Conservation (phyloP, 2,888 invertebrate species). For the Dolichopus griseipennis region DNA sequence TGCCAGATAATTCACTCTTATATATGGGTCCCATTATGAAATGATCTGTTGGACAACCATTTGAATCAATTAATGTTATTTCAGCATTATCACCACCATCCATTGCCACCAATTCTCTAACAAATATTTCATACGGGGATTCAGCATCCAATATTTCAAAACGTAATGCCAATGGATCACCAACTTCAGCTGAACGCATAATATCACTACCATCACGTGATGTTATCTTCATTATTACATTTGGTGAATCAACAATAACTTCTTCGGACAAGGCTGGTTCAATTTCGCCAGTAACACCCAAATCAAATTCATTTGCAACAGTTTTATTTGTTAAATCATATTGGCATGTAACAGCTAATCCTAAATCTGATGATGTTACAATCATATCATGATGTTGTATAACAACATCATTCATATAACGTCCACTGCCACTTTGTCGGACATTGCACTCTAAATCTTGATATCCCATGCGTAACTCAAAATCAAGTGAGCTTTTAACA, state of each 20-base stretch:
- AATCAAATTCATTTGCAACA: slow-evolving; percentile 83
- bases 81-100: slow-evolving; percentile 89
- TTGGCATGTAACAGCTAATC: slow-evolving; percentile 86
- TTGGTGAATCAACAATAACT: slow-evolving; percentile 87
- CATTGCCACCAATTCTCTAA: slow-evolving; percentile 87
- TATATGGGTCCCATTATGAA: slow-evolving; percentile 89
- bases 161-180: slow-evolving; percentile 81
- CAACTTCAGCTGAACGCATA: slow-evolving; percentile 81
- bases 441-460: slow-evolving; percentile 88
- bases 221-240: slow-evolving; percentile 89
- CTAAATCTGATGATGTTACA: slow-evolving; percentile 88
- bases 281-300: slow-evolving; percentile 82
- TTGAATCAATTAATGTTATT: slow-evolving; percentile 82
- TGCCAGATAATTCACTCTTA: slow-evolving; percentile 70
- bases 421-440: slow-evolving; percentile 74
- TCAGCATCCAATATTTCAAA: slow-evolving; percentile 88
- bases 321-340: slow-evolving; percentile 91
- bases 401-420: slow-evolving; percentile 84
- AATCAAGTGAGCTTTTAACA: slow-evolving; percentile 77
- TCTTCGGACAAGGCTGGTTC: slow-evolving; percentile 79
- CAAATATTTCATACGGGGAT: slow-evolving; percentile 92
- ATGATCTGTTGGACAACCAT: slow-evolving; percentile 88
- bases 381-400: slow-evolving; percentile 94
- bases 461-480: slow-evolving; percentile 85
- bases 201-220: slow-evolving; percentile 77